A percentile compares a stretch with the other conserved stretches of the same genome.
phyloP scores from a whole-genome alignment of 1,140 invertebrate genomes.

The Galleria mellonella region DNA sequence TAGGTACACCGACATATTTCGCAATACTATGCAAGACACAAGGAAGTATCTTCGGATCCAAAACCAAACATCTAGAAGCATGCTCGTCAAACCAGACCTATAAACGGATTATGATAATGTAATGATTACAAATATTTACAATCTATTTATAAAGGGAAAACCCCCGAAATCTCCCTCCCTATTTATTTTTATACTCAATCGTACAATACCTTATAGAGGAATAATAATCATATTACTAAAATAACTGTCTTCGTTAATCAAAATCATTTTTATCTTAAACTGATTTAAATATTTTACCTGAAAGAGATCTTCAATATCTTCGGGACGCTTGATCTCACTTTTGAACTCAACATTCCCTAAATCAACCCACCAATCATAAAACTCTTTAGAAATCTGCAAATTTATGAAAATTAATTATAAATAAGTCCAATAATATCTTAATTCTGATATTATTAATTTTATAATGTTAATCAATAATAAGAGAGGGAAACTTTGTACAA shows the following conservation, averaged over 20 bases:
- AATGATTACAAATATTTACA: too few relatives aligned
- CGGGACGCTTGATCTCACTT: constrained; percentile 59
- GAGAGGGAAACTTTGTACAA: too few relatives aligned
- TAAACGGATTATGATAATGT: constrained; percentile 26
- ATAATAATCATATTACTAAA: too few relatives aligned
- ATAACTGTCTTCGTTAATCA: too few relatives aligned
- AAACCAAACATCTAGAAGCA: constrained; percentile 64
- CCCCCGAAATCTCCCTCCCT: too few relatives aligned
- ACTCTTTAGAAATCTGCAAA: constrained; percentile 73
- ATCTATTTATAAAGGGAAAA: too few relatives aligned
- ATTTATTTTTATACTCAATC: too few relatives aligned
- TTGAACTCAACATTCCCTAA: constrained; percentile 69
- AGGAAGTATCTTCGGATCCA: constrained; percentile 64
- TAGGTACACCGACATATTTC: constrained; percentile 40
- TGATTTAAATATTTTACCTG: constrained; percentile 30
- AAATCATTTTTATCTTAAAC: too few relatives aligned
- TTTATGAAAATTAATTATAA: constrained; percentile 1
- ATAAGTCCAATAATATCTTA: not conserved
- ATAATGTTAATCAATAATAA: too few relatives aligned
- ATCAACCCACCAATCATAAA: constrained; percentile 76
- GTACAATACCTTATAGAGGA: too few relatives aligned
- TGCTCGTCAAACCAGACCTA: constrained; percentile 76
- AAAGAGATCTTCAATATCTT: constrained; percentile 63
- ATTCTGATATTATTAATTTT: not conserved
- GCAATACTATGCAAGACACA: constrained; percentile 65